These are phyloP conservation scores for Onthophagus sagittarius DNA, from an alignment of 2,888 invertebrate species.

Conservation along the genomic window DNA sequence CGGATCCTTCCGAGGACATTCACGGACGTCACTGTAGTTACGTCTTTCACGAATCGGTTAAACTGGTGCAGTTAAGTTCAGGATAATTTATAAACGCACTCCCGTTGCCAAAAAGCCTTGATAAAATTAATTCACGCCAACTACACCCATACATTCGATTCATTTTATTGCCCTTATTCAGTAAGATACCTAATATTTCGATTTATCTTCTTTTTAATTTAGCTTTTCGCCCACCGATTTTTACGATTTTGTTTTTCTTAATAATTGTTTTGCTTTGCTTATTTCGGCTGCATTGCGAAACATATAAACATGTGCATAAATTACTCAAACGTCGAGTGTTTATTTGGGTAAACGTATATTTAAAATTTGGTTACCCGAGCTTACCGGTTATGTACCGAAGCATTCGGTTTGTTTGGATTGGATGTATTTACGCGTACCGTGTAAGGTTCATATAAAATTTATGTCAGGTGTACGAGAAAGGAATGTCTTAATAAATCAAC, in stretches of 20 bases:
- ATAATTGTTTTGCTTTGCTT: neutral
- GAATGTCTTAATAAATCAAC: neutral
- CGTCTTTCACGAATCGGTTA: neutral
- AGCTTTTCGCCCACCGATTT: neutral
- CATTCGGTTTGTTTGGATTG: neutral
- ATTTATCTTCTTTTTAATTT: neutral
- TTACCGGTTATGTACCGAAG: neutral
- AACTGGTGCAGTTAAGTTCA: neutral
- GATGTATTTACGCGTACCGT: neutral
- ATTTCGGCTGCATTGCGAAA: neutral
- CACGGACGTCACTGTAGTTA: neutral
- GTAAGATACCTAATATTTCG: neutral
- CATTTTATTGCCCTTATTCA: neutral
- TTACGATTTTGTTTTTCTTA: neutral
- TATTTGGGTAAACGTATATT: neutral
- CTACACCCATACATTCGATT: neutral
- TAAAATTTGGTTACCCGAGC: neutral
- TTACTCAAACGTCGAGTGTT: neutral
- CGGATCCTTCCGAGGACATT: neutral
- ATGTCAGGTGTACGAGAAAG: neutral
- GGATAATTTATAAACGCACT: neutral
- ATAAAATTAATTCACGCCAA: neutral
- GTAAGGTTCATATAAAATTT: neutral
- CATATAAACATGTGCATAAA: neutral
- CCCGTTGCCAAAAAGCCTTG: neutral